Conservation (phyloP, 2,797 vertebrate genomes). For the Aulostomus chinensis region DNA sequence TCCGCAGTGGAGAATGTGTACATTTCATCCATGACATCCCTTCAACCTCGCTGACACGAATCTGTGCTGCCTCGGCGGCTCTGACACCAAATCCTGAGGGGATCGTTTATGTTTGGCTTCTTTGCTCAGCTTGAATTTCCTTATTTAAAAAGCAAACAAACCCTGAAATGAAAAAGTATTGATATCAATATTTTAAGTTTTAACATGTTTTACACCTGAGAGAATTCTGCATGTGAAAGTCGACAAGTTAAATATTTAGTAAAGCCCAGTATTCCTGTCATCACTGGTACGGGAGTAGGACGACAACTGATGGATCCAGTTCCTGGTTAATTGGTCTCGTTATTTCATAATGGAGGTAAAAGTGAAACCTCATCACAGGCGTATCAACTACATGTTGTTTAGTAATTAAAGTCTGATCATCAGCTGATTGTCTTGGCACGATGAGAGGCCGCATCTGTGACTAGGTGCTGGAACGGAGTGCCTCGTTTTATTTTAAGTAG, state of each 20-base stretch:
- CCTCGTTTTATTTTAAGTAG: background rate
- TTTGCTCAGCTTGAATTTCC: background rate
- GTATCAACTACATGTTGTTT: too few relatives aligned
- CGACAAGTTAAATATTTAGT: too few relatives aligned
- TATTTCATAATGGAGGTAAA: too few relatives aligned
- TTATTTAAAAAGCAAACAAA: background rate
- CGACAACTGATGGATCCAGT: too few relatives aligned
- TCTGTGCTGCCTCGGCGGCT: background rate
- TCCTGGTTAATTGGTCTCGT: background rate
- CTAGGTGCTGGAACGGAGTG: background rate
- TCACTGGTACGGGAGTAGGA: too few relatives aligned
- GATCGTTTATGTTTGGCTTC: background rate
- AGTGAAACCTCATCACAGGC: too few relatives aligned
- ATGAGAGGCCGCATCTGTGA: background rate
- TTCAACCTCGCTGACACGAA: slow-evolving; percentile 7
- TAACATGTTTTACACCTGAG: too few relatives aligned
- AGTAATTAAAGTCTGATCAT: background rate
- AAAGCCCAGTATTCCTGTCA: too few relatives aligned
- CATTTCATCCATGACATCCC: slow-evolving; percentile 6
- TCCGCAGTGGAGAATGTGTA: background rate
- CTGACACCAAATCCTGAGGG: background rate
- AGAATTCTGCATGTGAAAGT: too few relatives aligned
- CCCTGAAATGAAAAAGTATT: background rate
- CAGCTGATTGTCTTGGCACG: background rate
- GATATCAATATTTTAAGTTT: too few relatives aligned